Conservation (phyloP, 2,888 invertebrate species). For the Phymatocera aterrima region DNA sequence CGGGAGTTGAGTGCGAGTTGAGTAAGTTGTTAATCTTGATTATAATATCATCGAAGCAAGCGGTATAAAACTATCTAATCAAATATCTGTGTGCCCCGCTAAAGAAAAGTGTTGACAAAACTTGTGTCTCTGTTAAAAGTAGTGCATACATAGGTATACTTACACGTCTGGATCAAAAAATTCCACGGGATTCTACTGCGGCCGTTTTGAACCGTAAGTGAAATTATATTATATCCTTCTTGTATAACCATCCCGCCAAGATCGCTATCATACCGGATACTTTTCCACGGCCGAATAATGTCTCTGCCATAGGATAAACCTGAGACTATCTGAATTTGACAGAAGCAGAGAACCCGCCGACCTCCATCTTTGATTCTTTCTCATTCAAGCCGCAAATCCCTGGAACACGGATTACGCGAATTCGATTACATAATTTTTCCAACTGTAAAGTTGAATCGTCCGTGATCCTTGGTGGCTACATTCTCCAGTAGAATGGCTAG, state of each 20-base stretch:
- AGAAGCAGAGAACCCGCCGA: neutral
- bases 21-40: conserved; percentile 14
- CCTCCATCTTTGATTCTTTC: conserved; percentile 41
- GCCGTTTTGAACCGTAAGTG: conserved; percentile 34
- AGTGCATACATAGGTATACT: too few species aligned
- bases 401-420: neutral
- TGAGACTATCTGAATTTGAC: conserved; percentile 14
- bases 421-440: conserved; percentile 32
- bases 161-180: conserved; percentile 3
- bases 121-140: neutral
- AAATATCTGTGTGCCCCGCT: conserved; percentile 24
- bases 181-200: conserved; percentile 17
- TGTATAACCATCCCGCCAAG: neutral
- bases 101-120: neutral
- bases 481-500: neutral
- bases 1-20: neutral
- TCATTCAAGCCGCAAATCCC: conserved; percentile 36
- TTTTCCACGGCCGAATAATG: neutral
- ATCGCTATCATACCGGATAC: neutral
- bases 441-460: neutral
- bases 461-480: neutral
- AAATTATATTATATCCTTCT: neutral
- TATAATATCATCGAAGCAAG: neutral
- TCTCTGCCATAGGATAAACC: neutral
- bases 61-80: conserved; percentile 1